Evolutionary conservation across 2,797 vertebrate species (phyloP).

Genomic region (Coluber constrictor): DNA sequence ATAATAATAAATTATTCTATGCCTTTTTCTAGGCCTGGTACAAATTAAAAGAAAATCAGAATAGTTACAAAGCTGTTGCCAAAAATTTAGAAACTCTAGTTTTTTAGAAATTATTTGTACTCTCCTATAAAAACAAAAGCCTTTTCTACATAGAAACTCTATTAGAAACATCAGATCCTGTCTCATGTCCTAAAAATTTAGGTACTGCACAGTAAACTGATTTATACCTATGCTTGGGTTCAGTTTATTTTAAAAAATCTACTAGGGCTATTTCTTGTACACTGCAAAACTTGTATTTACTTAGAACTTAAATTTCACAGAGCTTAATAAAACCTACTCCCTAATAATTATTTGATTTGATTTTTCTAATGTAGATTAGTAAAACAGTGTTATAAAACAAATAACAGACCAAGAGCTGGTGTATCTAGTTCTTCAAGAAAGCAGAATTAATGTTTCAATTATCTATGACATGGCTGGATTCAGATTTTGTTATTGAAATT

Average conservation of each 20-base stretch:
- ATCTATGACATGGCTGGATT: neutral
- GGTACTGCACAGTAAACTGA: neutral
- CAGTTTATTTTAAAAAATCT: neutral
- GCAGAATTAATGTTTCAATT: neutral
- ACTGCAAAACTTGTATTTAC: neutral
- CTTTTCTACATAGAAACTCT: too few relatives aligned
- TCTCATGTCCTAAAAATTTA: neutral
- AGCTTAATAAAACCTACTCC: neutral
- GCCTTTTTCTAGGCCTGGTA: neutral
- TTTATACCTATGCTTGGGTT: neutral
- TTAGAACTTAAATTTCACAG: neutral
- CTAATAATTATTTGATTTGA: neutral
- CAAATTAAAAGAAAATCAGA: neutral
- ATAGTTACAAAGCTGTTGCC: neutral
- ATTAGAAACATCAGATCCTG: neutral
- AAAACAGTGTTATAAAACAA: neutral
- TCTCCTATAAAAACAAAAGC: neutral
- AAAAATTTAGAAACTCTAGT: neutral
- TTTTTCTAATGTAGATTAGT: neutral
- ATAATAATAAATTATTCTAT: neutral
- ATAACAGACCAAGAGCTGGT: neutral
- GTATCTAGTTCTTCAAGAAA: neutral
- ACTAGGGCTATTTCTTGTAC: neutral
- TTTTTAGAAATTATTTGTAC: neutral
- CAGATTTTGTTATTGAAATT: neutral